phyloP scores from a whole-genome alignment of 2,113 vertebrate genomes.

The Ginglymostoma cirratum region DNA sequence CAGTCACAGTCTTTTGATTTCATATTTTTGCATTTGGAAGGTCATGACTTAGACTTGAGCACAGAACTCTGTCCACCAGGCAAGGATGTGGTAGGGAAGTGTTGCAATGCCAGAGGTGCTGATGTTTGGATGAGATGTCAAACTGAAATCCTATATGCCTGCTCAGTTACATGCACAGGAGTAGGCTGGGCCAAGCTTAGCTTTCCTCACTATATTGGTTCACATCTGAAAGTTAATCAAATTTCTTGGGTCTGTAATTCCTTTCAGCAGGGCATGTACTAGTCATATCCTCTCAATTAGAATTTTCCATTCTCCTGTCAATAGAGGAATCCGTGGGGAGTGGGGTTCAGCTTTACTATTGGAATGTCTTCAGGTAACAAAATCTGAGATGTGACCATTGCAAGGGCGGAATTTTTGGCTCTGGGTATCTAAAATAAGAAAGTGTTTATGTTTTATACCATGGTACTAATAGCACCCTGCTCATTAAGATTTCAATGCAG shows the following conservation, averaged over 20 bases:
- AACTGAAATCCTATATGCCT: neutral
- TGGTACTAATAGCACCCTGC: neutral
- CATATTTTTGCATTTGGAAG: neutral
- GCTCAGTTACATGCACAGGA: neutral
- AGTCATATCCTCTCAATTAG: neutral
- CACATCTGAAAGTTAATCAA: neutral
- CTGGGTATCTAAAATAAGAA: neutral
- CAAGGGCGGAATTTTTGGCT: neutral
- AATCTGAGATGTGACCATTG: neutral
- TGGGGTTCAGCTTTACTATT: neutral
- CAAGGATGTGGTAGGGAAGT: neutral
- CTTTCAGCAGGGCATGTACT: neutral
- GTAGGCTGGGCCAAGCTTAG: neutral
- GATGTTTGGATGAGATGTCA: neutral
- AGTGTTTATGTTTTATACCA: neutral
- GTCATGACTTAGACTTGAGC: neutral
- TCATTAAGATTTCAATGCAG: neutral
- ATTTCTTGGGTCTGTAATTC: neutral
- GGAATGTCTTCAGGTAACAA: neutral
- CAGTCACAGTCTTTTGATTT: too few species aligned
- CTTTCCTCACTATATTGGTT: too few species aligned
- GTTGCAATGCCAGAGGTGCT: neutral
- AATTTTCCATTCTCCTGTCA: neutral
- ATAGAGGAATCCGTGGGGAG: neutral
- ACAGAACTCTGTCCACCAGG: neutral